Base-by-base conservation (phyloP, 2,888 invertebrate genomes). In the Protonemura montana region DNA sequence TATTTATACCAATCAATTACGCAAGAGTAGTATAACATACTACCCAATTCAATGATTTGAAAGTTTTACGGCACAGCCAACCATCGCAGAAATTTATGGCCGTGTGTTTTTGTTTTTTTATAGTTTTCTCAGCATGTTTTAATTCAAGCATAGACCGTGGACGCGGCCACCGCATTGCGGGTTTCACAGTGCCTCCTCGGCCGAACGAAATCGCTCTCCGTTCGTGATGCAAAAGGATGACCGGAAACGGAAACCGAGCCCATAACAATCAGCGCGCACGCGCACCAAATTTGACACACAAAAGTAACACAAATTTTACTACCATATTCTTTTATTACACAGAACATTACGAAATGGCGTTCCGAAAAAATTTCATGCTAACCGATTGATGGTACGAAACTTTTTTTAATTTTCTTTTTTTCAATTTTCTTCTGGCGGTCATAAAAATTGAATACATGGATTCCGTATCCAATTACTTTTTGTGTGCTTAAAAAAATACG, bases 221-320 rank as follows among this genome's bases (percentile, higher is more conserved):
- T 81, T 81, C 81, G 28, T 81, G 81, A 81, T 81, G n/a, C 30
- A 29, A n/a, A 13, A 81, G 81, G 81, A 81, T 81, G 81, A 81
- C 81, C 81, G 81, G 81, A 81, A 30, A n/a, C 28, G 81, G 78
- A 78, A 78, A 78, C 78, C 76, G 21, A 13, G 26, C n/a, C 26
- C 78, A 30, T n/a, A 2, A 10, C 78, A 78, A 6, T 13, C 78
- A 13, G 7, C 78, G 78, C 26, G 78, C 28, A 26, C 28, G 78
- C 78, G 78, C 78, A 21, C 78, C 78, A 7, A 26, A 59, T 35
- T 35, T 35, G 35, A 35, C 59, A 21, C 59, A 21, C 16, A 10
- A 59, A 59, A 59, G 21, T 59, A 59, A 59, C 59, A 13, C 59
- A 10, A 59, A 59, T 59, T 59, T 35, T 13, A 13, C 59, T 21